A percentile compares a stretch with the other conserved stretches of the same genome.
Evolutionary conservation across 2,888 invertebrate genomes (phyloP).

Genomic region (Alentia gelatinosa): DNA sequence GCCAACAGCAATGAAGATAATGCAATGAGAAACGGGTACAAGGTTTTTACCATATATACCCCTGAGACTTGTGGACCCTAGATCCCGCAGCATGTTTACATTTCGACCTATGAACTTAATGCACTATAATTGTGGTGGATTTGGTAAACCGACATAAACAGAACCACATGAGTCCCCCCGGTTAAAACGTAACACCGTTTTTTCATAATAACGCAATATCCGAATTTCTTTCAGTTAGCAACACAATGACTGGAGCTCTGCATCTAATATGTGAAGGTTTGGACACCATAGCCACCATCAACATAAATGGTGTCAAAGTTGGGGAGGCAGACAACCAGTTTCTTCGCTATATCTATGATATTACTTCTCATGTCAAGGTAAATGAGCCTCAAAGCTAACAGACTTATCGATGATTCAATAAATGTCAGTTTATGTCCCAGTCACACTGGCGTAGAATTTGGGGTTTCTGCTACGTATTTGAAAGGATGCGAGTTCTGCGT

Average conservation of each 20-base stretch:
- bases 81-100: background rate
- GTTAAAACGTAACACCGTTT: too few relatives aligned
- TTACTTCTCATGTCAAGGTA: slow-evolving; percentile 83
- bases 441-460: too few relatives aligned
- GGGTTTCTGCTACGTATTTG: too few relatives aligned
- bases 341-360: slow-evolving; percentile 87
- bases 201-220: background rate
- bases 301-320: slow-evolving; percentile 86
- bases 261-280: slow-evolving; percentile 90
- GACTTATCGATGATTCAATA: too few relatives aligned
- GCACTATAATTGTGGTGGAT: background rate
- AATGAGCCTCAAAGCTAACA: background rate
- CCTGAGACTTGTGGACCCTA: background rate
- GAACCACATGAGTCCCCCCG: too few relatives aligned
- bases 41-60: too few relatives aligned
- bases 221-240: background rate
- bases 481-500: too few relatives aligned
- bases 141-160: too few relatives aligned
- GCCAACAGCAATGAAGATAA: too few relatives aligned
- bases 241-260: slow-evolving; percentile 67
- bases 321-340: slow-evolving; percentile 92
- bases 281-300: slow-evolving; percentile 89
- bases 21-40: too few relatives aligned
- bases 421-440: too few relatives aligned
- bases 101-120: background rate